phyloP scores from a whole-genome alignment of 2,113 vertebrate species.

The Protobothrops mucrosquamatus region DNA sequence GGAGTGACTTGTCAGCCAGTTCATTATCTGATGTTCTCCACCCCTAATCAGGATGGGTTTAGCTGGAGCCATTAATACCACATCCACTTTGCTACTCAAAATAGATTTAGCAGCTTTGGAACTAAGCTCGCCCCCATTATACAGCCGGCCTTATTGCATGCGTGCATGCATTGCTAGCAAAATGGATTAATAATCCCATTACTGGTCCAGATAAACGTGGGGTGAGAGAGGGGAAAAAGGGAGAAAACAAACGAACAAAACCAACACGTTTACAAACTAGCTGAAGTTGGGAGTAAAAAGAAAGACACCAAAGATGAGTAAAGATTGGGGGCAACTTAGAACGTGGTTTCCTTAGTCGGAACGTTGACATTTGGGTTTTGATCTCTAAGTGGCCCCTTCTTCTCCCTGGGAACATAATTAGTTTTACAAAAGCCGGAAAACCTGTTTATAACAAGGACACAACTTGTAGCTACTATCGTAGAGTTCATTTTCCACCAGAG shows the following conservation, averaged over 20 bases:
- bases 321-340: neutral
- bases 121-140: slow-evolving; percentile 44
- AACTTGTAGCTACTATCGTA: neutral
- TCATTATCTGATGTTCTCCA: neutral
- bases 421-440: slow-evolving; percentile 6
- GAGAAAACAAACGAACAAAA: neutral
- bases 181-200: slow-evolving; percentile 65
- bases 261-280: slow-evolving; percentile 43
- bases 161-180: slow-evolving; percentile 52
- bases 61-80: slow-evolving; percentile 30
- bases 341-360: too few species aligned
- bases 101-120: slow-evolving; percentile 31
- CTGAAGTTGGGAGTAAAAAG: slow-evolving; percentile 53
- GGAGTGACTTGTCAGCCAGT: neutral
- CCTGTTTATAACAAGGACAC: neutral
- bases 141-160: slow-evolving; percentile 53
- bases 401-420: slow-evolving; percentile 43
- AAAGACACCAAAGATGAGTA: slow-evolving; percentile 51
- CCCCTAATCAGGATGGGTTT: slow-evolving; percentile 19
- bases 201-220: slow-evolving; percentile 59
- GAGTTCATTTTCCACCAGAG: accelerated
- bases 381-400: slow-evolving; percentile 30
- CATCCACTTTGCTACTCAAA: slow-evolving; percentile 33
- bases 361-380: slow-evolving; percentile 26
- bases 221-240: neutral